Evolutionary conservation across 92 coral and sea anemone genomes (phyloP), one percentile per base, ranked within the genome.

Genomic region (Actinostola sp.): DNA sequence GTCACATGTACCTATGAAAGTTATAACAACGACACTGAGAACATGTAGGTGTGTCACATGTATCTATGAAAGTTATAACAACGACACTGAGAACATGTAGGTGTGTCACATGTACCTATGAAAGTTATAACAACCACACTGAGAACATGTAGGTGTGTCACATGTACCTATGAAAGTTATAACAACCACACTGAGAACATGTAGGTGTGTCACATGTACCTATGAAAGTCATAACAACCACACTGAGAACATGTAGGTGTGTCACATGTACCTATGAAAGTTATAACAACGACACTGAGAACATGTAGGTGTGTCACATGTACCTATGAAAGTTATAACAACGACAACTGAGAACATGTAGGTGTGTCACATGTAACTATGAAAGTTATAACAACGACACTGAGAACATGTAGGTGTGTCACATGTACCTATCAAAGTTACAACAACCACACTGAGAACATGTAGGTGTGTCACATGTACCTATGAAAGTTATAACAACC

Each of bases 341-440:
- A n/a, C n/a, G n/a, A n/a, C n/a, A n/a, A n/a, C n/a, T n/a, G n/a
- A n/a, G n/a, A n/a, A n/a, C n/a, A n/a, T n/a, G n/a, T n/a, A n/a
- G n/a, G n/a, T n/a, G n/a, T n/a, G n/a, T n/a, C 92, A 59, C 96
- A 86, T 17, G 73, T 39, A 61, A 91, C 96, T 88, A 27, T 48
- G 45, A 17, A 10, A 56, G 12, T 23, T 21, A 38, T 28, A 12
- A 23, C 7, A n/a, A n/a, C n/a, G n/a, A n/a, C n/a, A n/a, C n/a
- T n/a, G n/a, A n/a, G n/a, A n/a, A n/a, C n/a, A n/a, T n/a, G 7
- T 13, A 36, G 32, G 44, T 43, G 76, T 39, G 45, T 39, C 14
- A 39, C 45, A 39, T 7, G 45, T 39, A 14, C 7, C 45, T 39
- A 14, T 39, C 7, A 39, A 7, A 39, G 45, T 39, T 7, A 39